Percentiles rank a stretch among this genome's conserved stretches.
phyloP scores from a whole-genome alignment of 1,140 invertebrate genomes.

The Gonioctena quinquepunctata region DNA sequence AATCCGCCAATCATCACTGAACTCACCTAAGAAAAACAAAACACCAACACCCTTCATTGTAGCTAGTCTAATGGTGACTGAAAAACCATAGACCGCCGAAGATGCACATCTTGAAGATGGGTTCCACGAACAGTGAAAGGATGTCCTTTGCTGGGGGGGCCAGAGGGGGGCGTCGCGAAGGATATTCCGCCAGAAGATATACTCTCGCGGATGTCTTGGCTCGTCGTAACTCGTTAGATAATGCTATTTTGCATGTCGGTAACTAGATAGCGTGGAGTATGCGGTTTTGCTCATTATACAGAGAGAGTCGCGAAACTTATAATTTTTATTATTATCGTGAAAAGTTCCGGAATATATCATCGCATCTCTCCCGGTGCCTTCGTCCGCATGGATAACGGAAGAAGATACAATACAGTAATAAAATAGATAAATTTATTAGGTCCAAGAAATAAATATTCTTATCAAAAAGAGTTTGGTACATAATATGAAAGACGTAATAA shows the following conservation, averaged over 20 bases:
- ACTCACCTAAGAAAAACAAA: constrained; percentile 52
- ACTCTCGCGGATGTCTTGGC: constrained; percentile 9
- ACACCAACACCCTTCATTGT: constrained; percentile 50
- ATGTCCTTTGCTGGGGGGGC: constrained; percentile 19
- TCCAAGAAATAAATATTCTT: too few relatives aligned
- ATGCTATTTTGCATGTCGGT: constrained; percentile 10
- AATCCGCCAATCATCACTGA: constrained; percentile 1
- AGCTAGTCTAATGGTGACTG: constrained; percentile 48
- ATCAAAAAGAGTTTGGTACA: too few relatives aligned
- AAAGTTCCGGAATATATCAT: too few relatives aligned
- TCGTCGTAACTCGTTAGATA: constrained; percentile 13
- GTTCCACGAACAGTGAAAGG: constrained; percentile 29
- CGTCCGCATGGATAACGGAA: too few relatives aligned
- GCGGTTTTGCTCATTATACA: too few relatives aligned
- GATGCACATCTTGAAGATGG: constrained; percentile 31
- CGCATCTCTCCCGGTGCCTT: too few relatives aligned
- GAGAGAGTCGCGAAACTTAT: not conserved
- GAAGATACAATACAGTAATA: too few relatives aligned
- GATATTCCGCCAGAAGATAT: not conserved
- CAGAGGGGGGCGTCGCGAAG: constrained; percentile 6
- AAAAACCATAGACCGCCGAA: constrained; percentile 35
- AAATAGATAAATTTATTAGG: too few relatives aligned
- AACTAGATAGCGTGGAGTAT: not conserved
- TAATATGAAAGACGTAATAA: too few relatives aligned
- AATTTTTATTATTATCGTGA: too few relatives aligned